A percentile compares a stretch with the other conserved stretches of the same genome.
Evolutionary conservation across 37 sponge, comb jelly and placozoan genomes (phyloP).

Genomic region (Axinella damicornis): DNA sequence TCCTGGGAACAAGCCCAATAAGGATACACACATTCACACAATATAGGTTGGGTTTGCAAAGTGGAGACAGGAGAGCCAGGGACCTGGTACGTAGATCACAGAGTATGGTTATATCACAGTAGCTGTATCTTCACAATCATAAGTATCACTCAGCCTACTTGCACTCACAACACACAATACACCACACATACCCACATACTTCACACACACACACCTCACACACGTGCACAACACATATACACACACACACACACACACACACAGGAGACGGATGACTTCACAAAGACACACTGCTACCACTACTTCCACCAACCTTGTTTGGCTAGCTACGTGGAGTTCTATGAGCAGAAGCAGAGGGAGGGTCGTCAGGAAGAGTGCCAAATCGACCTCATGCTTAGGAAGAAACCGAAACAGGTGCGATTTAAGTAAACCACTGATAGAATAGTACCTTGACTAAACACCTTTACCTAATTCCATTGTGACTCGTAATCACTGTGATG

Average conservation of each 20-base stretch:
- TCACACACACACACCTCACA: background rate
- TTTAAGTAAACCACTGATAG: too few species aligned
- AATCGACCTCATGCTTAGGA: background rate
- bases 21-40: too few species aligned
- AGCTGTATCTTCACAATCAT: too few species aligned
- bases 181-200: slow-evolving; percentile 12
- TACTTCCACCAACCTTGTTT: slow-evolving; percentile 74
- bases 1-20: too few species aligned
- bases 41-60: too few species aligned
- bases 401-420: slow-evolving; percentile 4
- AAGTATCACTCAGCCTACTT: background rate
- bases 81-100: too few species aligned
- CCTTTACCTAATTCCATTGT: too few species aligned
- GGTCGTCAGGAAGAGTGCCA: background rate
- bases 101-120: too few species aligned
- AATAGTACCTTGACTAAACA: too few species aligned
- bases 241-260: background rate
- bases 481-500: too few species aligned
- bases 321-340: slow-evolving; percentile 43
- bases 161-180: background rate
- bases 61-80: too few species aligned
- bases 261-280: slow-evolving; percentile 64
- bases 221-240: background rate
- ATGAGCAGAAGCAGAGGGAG: slow-evolving; percentile 5
- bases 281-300: slow-evolving; percentile 75